Conservation (phyloP, 2,113 vertebrate species). For the Peromyscus maniculatus region DNA sequence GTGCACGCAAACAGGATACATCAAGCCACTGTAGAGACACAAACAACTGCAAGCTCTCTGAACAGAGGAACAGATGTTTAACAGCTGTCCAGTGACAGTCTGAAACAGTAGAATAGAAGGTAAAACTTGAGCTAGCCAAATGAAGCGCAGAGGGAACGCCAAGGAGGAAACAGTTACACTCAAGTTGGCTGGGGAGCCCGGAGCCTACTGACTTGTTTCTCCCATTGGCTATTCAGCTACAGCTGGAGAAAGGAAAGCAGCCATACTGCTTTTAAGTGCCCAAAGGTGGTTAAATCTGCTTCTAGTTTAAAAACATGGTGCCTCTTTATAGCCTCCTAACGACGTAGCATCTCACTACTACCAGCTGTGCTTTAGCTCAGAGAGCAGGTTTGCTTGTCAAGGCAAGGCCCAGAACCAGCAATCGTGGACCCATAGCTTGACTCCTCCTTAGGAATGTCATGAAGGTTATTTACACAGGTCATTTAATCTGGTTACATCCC, state of each 20-base stretch:
- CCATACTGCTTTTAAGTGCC: not conserved
- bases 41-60: not conserved
- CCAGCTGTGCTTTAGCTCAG: not conserved
- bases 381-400: not conserved
- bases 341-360: not conserved
- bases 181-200: not conserved
- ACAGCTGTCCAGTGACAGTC: conserved; percentile 63
- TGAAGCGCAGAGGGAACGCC: not conserved
- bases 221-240: fast-evolving
- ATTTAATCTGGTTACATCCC: not conserved
- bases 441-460: not conserved
- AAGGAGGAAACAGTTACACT: not conserved
- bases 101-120: conserved; percentile 15
- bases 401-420: not conserved
- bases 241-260: not conserved
- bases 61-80: conserved; percentile 49
- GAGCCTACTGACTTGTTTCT: not conserved
- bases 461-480: not conserved
- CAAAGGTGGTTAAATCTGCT: not conserved
- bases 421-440: not conserved
- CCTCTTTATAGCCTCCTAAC: not conserved
- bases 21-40: not conserved
- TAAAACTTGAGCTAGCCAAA: not conserved
- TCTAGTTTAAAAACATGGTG: not conserved
- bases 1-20: not conserved